Base-by-base conservation (phyloP, 2,113 vertebrate species). In the Agapornis roseicollis region DNA sequence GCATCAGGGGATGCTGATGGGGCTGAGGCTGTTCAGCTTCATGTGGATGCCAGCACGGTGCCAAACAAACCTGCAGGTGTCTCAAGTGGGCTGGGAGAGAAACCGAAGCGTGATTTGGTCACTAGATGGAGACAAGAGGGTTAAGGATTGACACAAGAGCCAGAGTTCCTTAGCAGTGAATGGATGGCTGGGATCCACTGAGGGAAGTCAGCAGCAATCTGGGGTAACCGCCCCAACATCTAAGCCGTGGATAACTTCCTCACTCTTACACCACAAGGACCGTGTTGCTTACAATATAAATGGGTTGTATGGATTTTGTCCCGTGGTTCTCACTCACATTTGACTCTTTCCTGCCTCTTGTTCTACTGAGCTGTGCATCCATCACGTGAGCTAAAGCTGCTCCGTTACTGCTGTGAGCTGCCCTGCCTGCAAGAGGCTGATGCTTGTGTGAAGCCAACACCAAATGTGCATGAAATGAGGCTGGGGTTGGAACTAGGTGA, bases 121-220 rank as follows among this genome's bases (percentile, higher is more conserved):
- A 35, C 95, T 90, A 97, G 96, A 60, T 89, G 91, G 97, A 95
- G 95, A 96, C 88, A 95, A 46, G 88, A 90, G 85, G 64, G 88
- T 80, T 80, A 41, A 83, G 65, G 83, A 95, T 69, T 29, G 42
- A 7, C 16, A 10, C 1, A 3, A 33, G 16, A 72, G n/a, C 4
- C 3, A 29, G 28, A 60, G 9, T 1, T 8, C 37, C 17, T 60
- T 17, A 17, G 42, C 83, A 80, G 83, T 22, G 22, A 37, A 22
- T 16, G 72, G 37, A 20, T 20, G 20, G 39, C 58, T 27, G 8
- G 8, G 80, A 71, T 16, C 16, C 42, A n/a, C 31, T 2, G 1
- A 29, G 42, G 28, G 0, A 0, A 80, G 33, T 25, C 11, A 4
- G 7, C 65, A 18, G 56, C 64, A 58, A 63, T 39, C 25, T 20